A percentile compares a stretch with the other conserved stretches of the same genome.
These are phyloP conservation scores for Drosophila repleta DNA, from an alignment of 1,140 invertebrate genomes.

Conservation along the genomic window DNA sequence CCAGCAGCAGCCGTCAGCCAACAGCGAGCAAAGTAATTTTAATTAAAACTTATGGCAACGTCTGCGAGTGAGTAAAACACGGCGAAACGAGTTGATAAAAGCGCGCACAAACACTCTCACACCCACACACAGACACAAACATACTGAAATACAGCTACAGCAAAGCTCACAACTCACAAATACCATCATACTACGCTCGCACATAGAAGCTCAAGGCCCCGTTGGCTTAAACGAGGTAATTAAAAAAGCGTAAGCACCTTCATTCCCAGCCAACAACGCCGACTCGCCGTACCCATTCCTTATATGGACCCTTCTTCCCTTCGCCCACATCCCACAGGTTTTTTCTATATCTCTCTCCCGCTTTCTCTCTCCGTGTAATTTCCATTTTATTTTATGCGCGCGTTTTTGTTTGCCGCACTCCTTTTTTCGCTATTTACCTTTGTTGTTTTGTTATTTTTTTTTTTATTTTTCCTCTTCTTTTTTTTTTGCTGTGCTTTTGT, in stretches of 20 bases:
- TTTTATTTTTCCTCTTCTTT: conserved; percentile 41
- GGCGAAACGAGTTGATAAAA: conserved; percentile 81
- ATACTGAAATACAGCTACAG: conserved; percentile 28
- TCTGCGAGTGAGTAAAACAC: conserved; percentile 82
- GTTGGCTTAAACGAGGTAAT: conserved; percentile 78
- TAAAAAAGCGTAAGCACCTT: conserved; percentile 79
- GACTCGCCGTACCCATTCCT: conserved; percentile 12
- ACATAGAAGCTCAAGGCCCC: conserved; percentile 48
- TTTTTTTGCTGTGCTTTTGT: conserved; percentile 41
- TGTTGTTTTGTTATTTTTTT: conserved; percentile 76
- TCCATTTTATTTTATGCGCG: conserved; percentile 77
- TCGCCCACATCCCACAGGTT: neutral
- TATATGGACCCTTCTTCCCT: neutral
- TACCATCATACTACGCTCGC: conserved; percentile 11
- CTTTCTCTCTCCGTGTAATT: conserved; percentile 66
- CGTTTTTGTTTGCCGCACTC: conserved; percentile 64
- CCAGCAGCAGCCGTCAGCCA: conserved; percentile 53
- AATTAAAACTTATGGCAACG: conserved; percentile 82
- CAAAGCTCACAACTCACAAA: conserved; percentile 36
- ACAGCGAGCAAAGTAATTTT: conserved; percentile 75
- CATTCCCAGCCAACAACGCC: conserved; percentile 50
- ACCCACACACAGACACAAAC: conserved; percentile 24
- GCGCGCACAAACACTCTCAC: conserved; percentile 43
- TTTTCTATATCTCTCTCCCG: conserved; percentile 5
- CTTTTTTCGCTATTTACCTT: conserved; percentile 66